Evolutionary conservation across 2,888 invertebrate genomes (phyloP).

Genomic region (Tetheella fluctuosa): DNA sequence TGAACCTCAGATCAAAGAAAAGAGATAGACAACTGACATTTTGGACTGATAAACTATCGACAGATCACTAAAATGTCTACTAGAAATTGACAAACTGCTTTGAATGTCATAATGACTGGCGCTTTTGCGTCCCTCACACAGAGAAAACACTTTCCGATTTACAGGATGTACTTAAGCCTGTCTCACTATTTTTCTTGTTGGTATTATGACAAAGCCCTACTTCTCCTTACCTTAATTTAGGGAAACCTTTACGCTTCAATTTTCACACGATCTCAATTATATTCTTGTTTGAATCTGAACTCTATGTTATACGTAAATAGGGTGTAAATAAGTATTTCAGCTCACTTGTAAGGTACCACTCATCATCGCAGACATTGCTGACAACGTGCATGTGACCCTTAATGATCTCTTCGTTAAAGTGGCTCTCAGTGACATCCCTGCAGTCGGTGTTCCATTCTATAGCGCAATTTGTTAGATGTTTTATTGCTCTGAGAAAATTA

Average conservation of each 20-base stretch:
- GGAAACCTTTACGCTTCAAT: not conserved
- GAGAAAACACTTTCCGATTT: too few relatives aligned
- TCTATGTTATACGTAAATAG: not conserved
- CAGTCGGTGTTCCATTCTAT: constrained; percentile 75
- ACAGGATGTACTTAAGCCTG: too few relatives aligned
- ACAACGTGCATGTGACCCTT: constrained; percentile 72
- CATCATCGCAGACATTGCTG: constrained; percentile 64
- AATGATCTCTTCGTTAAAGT: constrained; percentile 70
- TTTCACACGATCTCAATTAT: not conserved
- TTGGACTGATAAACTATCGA: too few relatives aligned
- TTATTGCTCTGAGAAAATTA: constrained; percentile 58
- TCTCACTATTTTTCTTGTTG: too few relatives aligned
- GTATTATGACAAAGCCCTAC: too few relatives aligned
- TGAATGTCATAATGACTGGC: too few relatives aligned
- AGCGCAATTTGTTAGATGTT: constrained; percentile 66
- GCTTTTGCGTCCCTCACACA: too few relatives aligned
- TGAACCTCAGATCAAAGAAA: too few relatives aligned
- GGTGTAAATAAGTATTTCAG: constrained; percentile 8
- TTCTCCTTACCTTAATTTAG: too few relatives aligned
- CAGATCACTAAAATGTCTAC: too few relatives aligned
- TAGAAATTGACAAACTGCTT: too few relatives aligned
- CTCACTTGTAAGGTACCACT: constrained; percentile 63
- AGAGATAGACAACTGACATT: too few relatives aligned
- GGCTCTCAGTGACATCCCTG: constrained; percentile 64
- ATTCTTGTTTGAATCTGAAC: not conserved